phyloP scores from a whole-genome alignment of 2,888 invertebrate species.

The Gnatocerus cornutus region DNA sequence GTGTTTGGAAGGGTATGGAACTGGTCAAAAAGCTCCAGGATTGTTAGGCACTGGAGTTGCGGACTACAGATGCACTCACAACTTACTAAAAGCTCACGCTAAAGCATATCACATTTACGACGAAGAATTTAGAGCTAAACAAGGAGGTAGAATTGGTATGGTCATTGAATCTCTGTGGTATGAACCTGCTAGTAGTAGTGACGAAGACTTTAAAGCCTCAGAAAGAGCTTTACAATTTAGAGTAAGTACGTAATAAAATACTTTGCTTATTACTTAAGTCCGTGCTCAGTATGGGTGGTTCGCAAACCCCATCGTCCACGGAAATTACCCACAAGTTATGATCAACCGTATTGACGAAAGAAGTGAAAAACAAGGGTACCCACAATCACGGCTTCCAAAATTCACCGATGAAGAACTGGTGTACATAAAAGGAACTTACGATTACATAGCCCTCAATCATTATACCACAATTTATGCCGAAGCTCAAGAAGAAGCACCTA shows the following conservation, averaged over 20 bases:
- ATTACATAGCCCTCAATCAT: slow-evolving; percentile 84
- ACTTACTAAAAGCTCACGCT: slow-evolving; percentile 80
- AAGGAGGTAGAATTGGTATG: slow-evolving; percentile 75
- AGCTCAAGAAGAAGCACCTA: slow-evolving; percentile 20
- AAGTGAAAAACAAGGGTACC: slow-evolving; percentile 75
- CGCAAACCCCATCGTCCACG: slow-evolving; percentile 77
- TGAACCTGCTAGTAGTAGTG: slow-evolving; percentile 70
- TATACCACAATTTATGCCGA: slow-evolving; percentile 75
- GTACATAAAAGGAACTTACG: slow-evolving; percentile 75
- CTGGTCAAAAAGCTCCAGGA: slow-evolving; percentile 62
- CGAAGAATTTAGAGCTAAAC: slow-evolving; percentile 72
- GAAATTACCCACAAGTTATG: slow-evolving; percentile 80
- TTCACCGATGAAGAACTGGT: slow-evolving; percentile 76
- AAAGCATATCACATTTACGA: slow-evolving; percentile 77
- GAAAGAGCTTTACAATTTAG: slow-evolving; percentile 73
- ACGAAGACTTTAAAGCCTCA: slow-evolving; percentile 72
- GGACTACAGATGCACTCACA: slow-evolving; percentile 79
- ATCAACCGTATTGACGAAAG: slow-evolving; percentile 73
- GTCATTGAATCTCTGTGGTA: slow-evolving; percentile 73
- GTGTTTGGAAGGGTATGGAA: slow-evolving; percentile 58
- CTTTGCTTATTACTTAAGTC: no score
- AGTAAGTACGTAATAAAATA: slow-evolving; percentile 67
- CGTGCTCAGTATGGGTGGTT: background rate
- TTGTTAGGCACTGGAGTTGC: slow-evolving; percentile 67
- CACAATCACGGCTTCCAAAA: slow-evolving; percentile 76